These are phyloP conservation scores for Tarsius wallacei DNA, from an alignment of 2,797 vertebrate species.

Conservation along the genomic window DNA sequence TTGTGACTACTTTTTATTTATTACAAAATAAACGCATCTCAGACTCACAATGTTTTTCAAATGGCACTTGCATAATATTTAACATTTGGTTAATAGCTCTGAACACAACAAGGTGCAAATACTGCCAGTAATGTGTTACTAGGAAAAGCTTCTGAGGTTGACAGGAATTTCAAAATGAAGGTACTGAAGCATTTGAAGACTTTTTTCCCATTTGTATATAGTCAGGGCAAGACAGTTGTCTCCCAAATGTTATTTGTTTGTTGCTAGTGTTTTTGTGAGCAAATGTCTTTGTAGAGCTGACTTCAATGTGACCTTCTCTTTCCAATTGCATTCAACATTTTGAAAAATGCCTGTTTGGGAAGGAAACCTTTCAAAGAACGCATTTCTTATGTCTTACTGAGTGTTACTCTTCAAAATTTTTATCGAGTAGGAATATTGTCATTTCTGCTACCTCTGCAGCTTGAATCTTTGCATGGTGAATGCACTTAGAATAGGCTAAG, in stretches of 20 bases:
- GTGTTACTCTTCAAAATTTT: background rate
- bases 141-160: constrained; percentile 13
- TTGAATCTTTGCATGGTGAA: background rate
- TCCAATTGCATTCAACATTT: background rate
- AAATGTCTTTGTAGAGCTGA: background rate
- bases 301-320: constrained; percentile 37
- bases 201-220: constrained; percentile 37
- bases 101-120: constrained; percentile 28
- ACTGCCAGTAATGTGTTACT: background rate
- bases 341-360: background rate
- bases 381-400: background rate
- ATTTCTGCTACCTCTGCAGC: background rate
- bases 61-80: constrained; percentile 43
- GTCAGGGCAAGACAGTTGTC: background rate
- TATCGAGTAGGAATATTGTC: background rate
- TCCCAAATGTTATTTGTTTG: constrained; percentile 44
- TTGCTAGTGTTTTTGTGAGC: constrained; percentile 44
- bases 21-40: constrained; percentile 66
- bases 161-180: constrained; percentile 42
- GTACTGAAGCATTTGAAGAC: background rate
- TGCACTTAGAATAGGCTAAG: background rate
- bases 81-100: constrained; percentile 73
- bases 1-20: constrained; percentile 46
- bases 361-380: background rate
- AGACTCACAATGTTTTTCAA: constrained; percentile 3